Base-by-base conservation (phyloP, 2,888 invertebrate genomes). In the Callosobruchus maculatus region DNA sequence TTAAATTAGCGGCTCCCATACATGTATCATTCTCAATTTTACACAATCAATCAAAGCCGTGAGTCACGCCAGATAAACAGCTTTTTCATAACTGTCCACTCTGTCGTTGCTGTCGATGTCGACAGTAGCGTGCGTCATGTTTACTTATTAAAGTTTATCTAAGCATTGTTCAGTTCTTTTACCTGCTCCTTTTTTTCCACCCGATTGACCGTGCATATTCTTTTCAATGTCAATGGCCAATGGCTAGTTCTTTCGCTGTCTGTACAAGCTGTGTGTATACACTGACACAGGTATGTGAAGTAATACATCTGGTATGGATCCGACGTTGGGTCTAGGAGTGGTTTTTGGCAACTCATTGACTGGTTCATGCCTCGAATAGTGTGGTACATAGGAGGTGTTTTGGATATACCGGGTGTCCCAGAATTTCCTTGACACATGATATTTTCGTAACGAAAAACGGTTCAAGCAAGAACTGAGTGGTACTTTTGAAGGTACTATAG, bases 11-110 rank as follows among this genome's bases (percentile, higher is more conserved):
- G 77, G 76, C 76, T 77, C 78, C 78, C 78, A 68, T 68, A 78
- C 75, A 76, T 78, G 76, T 75, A 77, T 76, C 75, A 78, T 76
- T 77, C 78, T 77, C 75, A 77, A 77, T 74, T 75, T 78, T 75
- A 77, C 75, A 74, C 74, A 77, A 77, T 78, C 76, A 76, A 77
- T 78, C 78, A 74, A 72, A 74, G 68, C 70, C 68, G 68, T 74
- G 74, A 74, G 72, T 74, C 74, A 74, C 70, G 22, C 67, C 18
- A 68, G 74, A 72, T 74, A 74, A 74, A 74, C 74, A 74, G 67
- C 72, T 72, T 72, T 73, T 74, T 74, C 72, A 70, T 67, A 72
- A 74, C 31, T 67, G 74, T 22, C 30, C 31, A 5, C 71, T 49
- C 13, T 13, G 49, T 49, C 49, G 49, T 49, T 13, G 18, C 13